Base-by-base conservation (phyloP, 2,113 vertebrate genomes). In the Pedionomus torquatus region DNA sequence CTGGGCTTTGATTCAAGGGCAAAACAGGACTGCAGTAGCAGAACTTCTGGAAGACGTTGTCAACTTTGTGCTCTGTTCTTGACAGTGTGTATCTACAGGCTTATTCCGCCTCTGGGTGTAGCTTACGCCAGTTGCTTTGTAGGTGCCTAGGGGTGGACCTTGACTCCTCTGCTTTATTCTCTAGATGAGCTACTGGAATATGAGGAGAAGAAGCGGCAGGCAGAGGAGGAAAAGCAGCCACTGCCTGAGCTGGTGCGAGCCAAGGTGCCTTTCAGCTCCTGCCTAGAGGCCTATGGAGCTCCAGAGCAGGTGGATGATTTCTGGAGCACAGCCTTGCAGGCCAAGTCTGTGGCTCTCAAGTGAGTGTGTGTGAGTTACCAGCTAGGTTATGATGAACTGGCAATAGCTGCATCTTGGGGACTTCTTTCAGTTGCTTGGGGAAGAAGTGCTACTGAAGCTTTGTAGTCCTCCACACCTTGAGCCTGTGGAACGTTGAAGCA, bases 281-380 rank as follows among this genome's bases (percentile, higher is more conserved):
- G 99, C 97, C 98, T 99, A 97, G 99, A 99, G 26, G 99, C 99
- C 81, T 99, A 99, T 18, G 99, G 98, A 60, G 99, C 99, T 95
- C 99, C 99, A 2, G 99, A 99, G 97, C 98, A 99, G 83, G 98
- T 99, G 83, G 98, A 99, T 26, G 99, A 99, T 97, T 99, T 99
- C 98, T 99, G 99, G 99, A 99, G 99, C 97, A 99, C 99, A 7
- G 99, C 99, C 46, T 98, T 99, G 69, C 99, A 99, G 98, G 98
- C 99, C 93, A 99, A 99, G 97, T 99, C 99, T 52, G 99, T 99
- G 66, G 99, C 99, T 93, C 99, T 99, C 97, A 99, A 99, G 99
- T 99, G 98, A 96, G 99, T 97, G 66, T 83, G 46, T 39, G 51
- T 35, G 26, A 37, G 41, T 35, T 35, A 19, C 60, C 39, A 41